These are phyloP conservation scores for Drosophila setosimentum DNA, from an alignment of 2,888 invertebrate species.

Conservation along the genomic window DNA sequence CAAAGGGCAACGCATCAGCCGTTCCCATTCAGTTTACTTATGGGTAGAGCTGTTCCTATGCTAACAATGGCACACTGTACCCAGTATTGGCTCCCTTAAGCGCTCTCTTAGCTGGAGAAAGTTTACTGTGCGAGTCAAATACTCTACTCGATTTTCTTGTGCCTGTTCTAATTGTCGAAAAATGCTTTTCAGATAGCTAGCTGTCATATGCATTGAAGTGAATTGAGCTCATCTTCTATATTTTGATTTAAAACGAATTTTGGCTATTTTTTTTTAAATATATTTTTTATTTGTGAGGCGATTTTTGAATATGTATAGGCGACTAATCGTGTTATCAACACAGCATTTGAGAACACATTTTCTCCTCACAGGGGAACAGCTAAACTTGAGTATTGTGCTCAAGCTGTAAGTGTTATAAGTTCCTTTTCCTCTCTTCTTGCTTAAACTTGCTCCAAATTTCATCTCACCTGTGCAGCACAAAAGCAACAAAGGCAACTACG, in stretches of 20 bases:
- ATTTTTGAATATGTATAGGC: neutral
- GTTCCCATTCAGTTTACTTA: slow-evolving; percentile 18
- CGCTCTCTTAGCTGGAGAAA: slow-evolving; percentile 35
- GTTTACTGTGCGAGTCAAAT: neutral
- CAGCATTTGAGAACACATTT: neutral
- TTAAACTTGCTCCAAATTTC: neutral
- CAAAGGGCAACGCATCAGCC: slow-evolving; percentile 11
- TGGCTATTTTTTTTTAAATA: too few relatives aligned
- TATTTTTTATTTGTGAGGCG: neutral
- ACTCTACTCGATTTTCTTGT: neutral
- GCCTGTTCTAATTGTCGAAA: neutral
- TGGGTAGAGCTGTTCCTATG: slow-evolving; percentile 31
- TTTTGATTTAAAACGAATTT: neutral
- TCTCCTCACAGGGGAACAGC: neutral
- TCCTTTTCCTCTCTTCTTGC: neutral
- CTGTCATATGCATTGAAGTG: neutral
- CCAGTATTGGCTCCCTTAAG: slow-evolving; percentile 59
- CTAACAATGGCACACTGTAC: slow-evolving; percentile 12
- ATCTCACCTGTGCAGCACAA: neutral
- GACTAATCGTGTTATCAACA: neutral
- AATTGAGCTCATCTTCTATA: neutral
- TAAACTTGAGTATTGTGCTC: neutral
- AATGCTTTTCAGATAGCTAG: neutral
- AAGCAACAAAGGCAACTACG: neutral
- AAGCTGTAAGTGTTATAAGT: neutral